These are phyloP conservation scores for Eulimnadia texana DNA, from an alignment of 1,140 invertebrate species.

Conservation along the genomic window DNA sequence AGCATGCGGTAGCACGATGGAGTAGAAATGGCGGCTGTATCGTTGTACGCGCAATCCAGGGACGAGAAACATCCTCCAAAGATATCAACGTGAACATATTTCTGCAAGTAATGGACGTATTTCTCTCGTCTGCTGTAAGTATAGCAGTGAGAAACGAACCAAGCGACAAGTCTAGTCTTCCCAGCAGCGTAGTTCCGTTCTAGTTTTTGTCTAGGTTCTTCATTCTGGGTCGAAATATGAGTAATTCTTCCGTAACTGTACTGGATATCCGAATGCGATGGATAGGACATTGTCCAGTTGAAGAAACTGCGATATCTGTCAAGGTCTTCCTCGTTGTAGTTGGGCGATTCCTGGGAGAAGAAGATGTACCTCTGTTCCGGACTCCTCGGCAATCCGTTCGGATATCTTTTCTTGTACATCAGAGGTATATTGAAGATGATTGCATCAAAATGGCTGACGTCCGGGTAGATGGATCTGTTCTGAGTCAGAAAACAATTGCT, in stretches of 20 bases:
- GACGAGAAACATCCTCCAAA: constrained; percentile 21
- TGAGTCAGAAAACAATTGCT: constrained; percentile 9
- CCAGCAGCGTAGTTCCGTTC: constrained; percentile 6
- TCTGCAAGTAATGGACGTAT: constrained; percentile 31
- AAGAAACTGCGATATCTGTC: constrained; percentile 26
- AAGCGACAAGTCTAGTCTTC: constrained; percentile 25
- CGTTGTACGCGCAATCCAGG: constrained; percentile 18
- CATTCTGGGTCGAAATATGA: constrained; percentile 2
- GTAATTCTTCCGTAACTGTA: constrained; percentile 30
- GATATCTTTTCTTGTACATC: constrained; percentile 1
- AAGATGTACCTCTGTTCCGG: constrained; percentile 34
- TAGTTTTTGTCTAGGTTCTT: neutral
- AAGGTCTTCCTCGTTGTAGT: constrained; percentile 13
- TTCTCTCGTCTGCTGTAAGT: constrained; percentile 28
- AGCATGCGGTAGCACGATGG: constrained; percentile 17
- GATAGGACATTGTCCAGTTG: constrained; percentile 46
- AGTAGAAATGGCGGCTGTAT: constrained; percentile 6
- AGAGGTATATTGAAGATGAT: constrained; percentile 13
- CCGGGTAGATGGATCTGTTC: constrained; percentile 1
- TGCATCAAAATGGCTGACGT: constrained; percentile 3
- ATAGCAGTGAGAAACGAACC: constrained; percentile 37
- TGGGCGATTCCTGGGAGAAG: constrained; percentile 34
- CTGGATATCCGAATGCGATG: constrained; percentile 36
- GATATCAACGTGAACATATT: constrained; percentile 21
- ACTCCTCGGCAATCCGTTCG: neutral